Conservation (phyloP, 2,888 invertebrate genomes). For the Lepeophtheirus nordmannii region DNA sequence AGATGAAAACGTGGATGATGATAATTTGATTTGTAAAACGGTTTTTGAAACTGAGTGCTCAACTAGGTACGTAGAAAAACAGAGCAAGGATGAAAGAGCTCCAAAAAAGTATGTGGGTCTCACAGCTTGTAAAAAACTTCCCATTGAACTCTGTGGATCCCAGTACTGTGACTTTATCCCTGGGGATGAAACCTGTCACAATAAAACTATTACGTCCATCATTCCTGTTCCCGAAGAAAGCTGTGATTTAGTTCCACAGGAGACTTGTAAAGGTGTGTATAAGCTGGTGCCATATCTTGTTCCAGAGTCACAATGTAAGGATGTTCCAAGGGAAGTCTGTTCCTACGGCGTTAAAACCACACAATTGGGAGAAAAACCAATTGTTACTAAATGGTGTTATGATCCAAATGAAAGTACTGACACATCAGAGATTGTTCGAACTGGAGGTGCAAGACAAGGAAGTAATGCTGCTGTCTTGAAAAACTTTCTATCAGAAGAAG, state of each 20-base stretch:
- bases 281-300: conserved; percentile 20
- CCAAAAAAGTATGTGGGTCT: not conserved
- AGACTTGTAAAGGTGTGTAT: conserved; percentile 17
- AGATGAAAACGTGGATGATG: not conserved
- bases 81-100: not conserved
- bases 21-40: conserved; percentile 12
- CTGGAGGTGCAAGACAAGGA: conserved; percentile 1
- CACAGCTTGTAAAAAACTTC: conserved; percentile 16
- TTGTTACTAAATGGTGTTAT: conserved; percentile 22
- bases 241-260: conserved; percentile 16
- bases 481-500: not conserved
- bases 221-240: conserved; percentile 13
- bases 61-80: conserved; percentile 2
- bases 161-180: conserved; percentile 8
- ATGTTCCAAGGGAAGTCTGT: conserved; percentile 20
- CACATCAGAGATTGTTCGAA: conserved; percentile 1
- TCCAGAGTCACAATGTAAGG: conserved; percentile 16
- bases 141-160: conserved; percentile 15
- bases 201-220: conserved; percentile 9
- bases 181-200: conserved; percentile 17
- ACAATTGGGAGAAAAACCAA: conserved; percentile 10
- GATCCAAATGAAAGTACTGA: not conserved
- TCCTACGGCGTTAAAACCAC: conserved; percentile 12
- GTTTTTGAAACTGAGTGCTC: conserved; percentile 12
- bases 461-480: not conserved